Percentiles rank a stretch among this genome's conserved stretches.
phyloP scores from a whole-genome alignment of 2,113 vertebrate species.

The Actinemys pallida region DNA sequence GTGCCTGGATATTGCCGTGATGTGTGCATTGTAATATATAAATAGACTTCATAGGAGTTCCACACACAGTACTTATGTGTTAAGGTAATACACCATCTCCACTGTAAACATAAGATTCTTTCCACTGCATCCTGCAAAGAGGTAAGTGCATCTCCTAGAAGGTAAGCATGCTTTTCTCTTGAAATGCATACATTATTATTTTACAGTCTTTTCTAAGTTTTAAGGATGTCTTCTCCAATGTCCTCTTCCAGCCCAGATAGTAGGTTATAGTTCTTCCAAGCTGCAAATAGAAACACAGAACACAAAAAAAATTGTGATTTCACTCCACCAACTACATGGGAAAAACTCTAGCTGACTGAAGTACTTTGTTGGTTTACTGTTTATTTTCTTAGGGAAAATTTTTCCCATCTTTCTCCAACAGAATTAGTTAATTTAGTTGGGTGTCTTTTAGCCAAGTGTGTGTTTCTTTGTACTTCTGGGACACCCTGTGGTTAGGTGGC shows the following conservation, averaged over 20 bases:
- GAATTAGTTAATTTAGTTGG: neutral
- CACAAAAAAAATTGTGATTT: neutral
- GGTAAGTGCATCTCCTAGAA: slow-evolving; percentile 10
- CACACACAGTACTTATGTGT: neutral
- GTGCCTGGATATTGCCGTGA: accelerated
- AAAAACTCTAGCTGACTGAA: neutral
- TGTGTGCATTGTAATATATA: neutral
- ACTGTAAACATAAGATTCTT: neutral
- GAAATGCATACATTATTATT: neutral
- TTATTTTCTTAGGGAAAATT: neutral
- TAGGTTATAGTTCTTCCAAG: neutral
- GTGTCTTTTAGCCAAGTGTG: neutral
- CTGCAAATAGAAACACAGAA: neutral
- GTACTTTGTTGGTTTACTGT: neutral
- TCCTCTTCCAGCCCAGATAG: neutral
- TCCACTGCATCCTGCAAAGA: neutral
- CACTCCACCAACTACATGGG: neutral
- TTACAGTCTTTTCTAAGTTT: neutral
- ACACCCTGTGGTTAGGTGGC: neutral
- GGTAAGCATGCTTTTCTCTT: slow-evolving; percentile 41
- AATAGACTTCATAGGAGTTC: neutral
- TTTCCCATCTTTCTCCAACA: neutral
- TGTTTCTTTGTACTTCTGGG: neutral
- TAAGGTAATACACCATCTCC: neutral
- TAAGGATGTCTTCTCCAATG: neutral